Base-by-base conservation (phyloP, 2,888 invertebrate species). In the Lymantria dispar region DNA sequence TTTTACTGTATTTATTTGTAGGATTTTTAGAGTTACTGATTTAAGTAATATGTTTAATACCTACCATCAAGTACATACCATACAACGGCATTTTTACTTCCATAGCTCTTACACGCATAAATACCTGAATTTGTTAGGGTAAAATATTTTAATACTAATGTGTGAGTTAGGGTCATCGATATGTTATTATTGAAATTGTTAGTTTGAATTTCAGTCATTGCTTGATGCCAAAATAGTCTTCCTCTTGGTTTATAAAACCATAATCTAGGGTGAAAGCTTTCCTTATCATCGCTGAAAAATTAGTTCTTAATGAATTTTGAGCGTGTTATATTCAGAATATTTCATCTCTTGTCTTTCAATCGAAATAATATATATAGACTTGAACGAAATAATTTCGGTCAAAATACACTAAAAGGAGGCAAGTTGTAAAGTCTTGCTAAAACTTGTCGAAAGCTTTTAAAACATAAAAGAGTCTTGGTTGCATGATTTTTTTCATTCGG, bases 221-320 rank as follows among this genome's bases (percentile, higher is more conserved):
- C 15, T 52, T 54, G 45, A 8, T 48, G 43, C 1, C 15, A 45
- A n/a, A 22, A 57, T 47, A 45, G 48, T 22, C 22, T 43, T n/a
- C 54, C 64, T 54, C 69, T 60, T 45, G 62, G 58, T 37, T 53
- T 58, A 37, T 51, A 72, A 56, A 57, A 66, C 75, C 75, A 75
- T 12, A 57, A 39, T 57, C 68, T 72, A 42, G 64, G 50, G 47
- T 48, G 47, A 36, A 57, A 64, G 13, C 66, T 56, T 30, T 51
- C 52, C 31, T 54, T 50, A 30, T 3, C 14, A 9, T 58, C 45
- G 14, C 66, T 66, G 43, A 44, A 61, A 65, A 45, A 9, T n/a
- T 13, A 42, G n/a, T 11, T 38, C n/a, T n/a, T n/a, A n/a, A n/a
- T n/a, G n/a, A n/a, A n/a, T n/a, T n/a, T n/a, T n/a, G n/a, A n/a